Percentiles rank a stretch among this genome's conserved stretches.
Evolutionary conservation across 2,888 invertebrate species (phyloP).

Genomic region (Scaptomyza flava): DNA sequence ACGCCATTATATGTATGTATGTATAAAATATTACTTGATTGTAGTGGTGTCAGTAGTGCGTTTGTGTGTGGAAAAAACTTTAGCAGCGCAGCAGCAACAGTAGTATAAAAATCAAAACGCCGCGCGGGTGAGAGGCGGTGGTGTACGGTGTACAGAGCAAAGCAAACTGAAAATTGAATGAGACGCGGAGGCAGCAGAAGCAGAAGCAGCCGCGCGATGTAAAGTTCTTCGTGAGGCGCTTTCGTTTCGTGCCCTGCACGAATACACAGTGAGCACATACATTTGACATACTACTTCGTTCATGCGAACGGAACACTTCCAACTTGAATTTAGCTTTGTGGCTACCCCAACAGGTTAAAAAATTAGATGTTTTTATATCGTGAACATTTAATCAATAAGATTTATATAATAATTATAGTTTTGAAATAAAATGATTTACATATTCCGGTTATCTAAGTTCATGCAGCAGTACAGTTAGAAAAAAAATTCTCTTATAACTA

Average conservation of each 20-base stretch:
- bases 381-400: background rate
- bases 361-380: background rate
- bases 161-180: slow-evolving; percentile 81
- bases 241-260: slow-evolving; percentile 64
- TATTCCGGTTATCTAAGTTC: background rate
- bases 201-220: slow-evolving; percentile 65
- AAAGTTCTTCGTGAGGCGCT: slow-evolving; percentile 71
- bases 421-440: background rate
- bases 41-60: slow-evolving; percentile 50
- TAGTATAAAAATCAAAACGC: slow-evolving; percentile 78
- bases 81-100: slow-evolving; percentile 67
- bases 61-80: slow-evolving; percentile 62
- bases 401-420: background rate
- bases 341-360: background rate
- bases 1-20: slow-evolving; percentile 71
- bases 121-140: slow-evolving; percentile 82
- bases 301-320: slow-evolving; percentile 12
- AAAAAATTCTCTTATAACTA: background rate
- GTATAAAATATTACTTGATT: slow-evolving; percentile 73
- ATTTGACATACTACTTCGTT: slow-evolving; percentile 20
- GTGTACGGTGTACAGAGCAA: slow-evolving; percentile 76
- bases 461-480: slow-evolving; percentile 12
- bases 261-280: slow-evolving; percentile 45
- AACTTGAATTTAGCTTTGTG: slow-evolving; percentile 1
- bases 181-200: slow-evolving; percentile 78